Percentiles rank a stretch among this genome's conserved stretches.
These are phyloP conservation scores for Coilia nasus DNA, from an alignment of 2,797 vertebrate genomes.

Conservation along the genomic window DNA sequence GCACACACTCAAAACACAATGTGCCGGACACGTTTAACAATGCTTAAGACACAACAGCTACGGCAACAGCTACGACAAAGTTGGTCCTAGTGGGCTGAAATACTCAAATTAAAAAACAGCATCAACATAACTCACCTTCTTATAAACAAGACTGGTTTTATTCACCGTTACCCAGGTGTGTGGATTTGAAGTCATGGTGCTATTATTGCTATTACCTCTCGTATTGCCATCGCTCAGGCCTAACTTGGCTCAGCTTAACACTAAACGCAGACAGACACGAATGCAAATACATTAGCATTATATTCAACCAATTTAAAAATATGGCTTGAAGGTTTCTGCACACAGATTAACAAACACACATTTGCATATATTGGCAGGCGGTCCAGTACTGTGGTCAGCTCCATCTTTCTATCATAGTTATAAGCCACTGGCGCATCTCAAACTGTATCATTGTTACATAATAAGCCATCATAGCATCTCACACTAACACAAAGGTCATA, in stretches of 20 bases:
- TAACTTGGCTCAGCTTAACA: slow-evolving; percentile 11
- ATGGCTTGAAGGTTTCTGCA: slow-evolving; percentile 18
- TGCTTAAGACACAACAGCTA: background rate
- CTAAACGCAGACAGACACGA: background rate
- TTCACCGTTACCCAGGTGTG: slow-evolving; percentile 58
- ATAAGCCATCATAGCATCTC: background rate
- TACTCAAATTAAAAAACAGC: slow-evolving; percentile 57
- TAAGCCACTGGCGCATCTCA: too few relatives aligned
- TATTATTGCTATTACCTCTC: background rate
- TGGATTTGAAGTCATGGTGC: background rate
- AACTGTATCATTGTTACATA: too few relatives aligned
- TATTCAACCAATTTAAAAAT: background rate
- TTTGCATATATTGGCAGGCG: background rate
- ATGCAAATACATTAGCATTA: background rate
- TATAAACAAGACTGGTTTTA: slow-evolving; percentile 59
- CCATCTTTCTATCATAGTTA: background rate
- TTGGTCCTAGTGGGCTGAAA: background rate
- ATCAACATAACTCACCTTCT: slow-evolving; percentile 54
- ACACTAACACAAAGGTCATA: slow-evolving; percentile 38
- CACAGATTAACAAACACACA: background rate
- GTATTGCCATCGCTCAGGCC: background rate
- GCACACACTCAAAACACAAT: background rate
- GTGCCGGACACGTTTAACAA: background rate
- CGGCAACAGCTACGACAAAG: background rate
- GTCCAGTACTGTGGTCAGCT: background rate